Evolutionary conservation across 2,888 invertebrate genomes (phyloP), one percentile per base, ranked within the genome.

Genomic region (Barypeithes pellucidus): DNA sequence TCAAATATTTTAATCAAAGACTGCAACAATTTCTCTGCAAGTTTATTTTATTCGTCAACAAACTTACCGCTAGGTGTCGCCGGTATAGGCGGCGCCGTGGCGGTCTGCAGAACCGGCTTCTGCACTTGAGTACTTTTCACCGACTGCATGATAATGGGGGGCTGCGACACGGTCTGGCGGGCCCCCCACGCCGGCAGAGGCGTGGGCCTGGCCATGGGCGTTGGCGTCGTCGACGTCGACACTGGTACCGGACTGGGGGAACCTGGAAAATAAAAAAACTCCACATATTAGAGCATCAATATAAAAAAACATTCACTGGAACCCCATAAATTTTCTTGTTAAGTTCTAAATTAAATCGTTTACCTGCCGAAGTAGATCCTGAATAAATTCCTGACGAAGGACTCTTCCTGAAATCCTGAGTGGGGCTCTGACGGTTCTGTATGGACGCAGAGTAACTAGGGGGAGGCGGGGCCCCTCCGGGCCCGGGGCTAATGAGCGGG

Each of bases 121-220:
- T 96, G 96, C 43, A 96, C 97, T 86, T 97, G 96, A 16, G 96
- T 96, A 87, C 96, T 96, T 85, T 96, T 96, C 16, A 98, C 98
- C 33, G 96, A 95, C 85, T 97, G 97, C 96, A 97, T 98, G 76
- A 98, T 97, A 77, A 98, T 95, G 7, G 97, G 96, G 60, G 96
- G 94, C 82, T 96, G 96, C 18, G 96, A 93, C 82, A 94, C 95
- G 43, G 95, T 93, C 85, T 97, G 97, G 61, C 94, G 88, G 67
- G 95, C 94, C 69, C 93, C 93, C 92, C 96, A 94, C 57, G 95
- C 93, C 84, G 93, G 93, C 67, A 94, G 87, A 3, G 96, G 95
- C 76, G 95, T 93, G 3, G 95, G 94, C 77, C 94, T 89, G 47
- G 93, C 90, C 90, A 93, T 91, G 8, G 90, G 89, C 45, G 91